Base-by-base conservation (phyloP, 92 coral and sea anemone species). In the Parazoanthus swiftii region DNA sequence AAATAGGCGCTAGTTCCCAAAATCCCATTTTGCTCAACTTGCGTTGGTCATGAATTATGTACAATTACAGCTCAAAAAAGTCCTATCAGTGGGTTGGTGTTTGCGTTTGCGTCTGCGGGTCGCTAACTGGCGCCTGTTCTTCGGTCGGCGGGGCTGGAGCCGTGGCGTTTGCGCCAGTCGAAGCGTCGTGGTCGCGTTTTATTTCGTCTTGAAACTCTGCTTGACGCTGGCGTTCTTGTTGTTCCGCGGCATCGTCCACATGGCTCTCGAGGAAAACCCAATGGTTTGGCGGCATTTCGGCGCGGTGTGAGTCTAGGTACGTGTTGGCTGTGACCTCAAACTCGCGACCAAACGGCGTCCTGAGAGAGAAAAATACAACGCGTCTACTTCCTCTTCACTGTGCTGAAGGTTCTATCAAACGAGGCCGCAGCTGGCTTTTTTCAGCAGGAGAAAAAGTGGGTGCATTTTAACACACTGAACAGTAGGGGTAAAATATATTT, bases 321-420 rank as follows among this genome's bases (percentile, higher is more conserved):
- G 98, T 94, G 84, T 97, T 96, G 42, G 99, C 94, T 2, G 91
- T 94, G 20, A 95, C 93, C 43, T 97, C 99, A 77, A 79, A 92
- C 81, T 97, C 99, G 79, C 99, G 95, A 26, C 99, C 99, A 86
- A 97, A 97, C 56, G 98, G 98, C 56, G 99, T 97, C 88, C 99
- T 97, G 80, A 56, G 7, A 46, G 26, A 76, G 25, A 42, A 63
- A 80, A 13, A 71, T 48, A 20, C 36, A 79, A 21, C 14, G 83
- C 9, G 25, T 20, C 70, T 0, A 63, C 21, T 23, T 18, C 8
- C 4, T 16, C 23, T 20, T 20, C 70, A 3, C 25, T 20, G 70
- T 4, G 25, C 70, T 23, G 0, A 3, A 18, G 16, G 4, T 14
- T 63, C 50, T 46, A 46, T 46, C 50, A 2, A 46, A 46, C 50